phyloP scores from a whole-genome alignment of 2,888 invertebrate genomes.

The Leptarthrus brevirostris region DNA sequence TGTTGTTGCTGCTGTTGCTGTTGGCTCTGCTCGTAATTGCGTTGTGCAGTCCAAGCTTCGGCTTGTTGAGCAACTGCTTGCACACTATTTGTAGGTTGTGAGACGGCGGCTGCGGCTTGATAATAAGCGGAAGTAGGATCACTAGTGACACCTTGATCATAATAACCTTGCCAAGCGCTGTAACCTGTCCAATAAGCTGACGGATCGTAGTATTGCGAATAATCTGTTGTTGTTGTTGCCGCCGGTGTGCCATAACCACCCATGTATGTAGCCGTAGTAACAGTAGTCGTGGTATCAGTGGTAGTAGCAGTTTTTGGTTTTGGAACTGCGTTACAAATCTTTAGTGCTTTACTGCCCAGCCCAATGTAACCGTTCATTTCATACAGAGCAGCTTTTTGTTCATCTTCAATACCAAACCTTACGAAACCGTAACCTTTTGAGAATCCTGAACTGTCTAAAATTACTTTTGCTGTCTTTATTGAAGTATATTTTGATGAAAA shows the following conservation, averaged over 20 bases:
- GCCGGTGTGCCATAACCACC: conserved; percentile 58
- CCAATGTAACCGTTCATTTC: conserved; percentile 95
- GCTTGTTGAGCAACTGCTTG: conserved; percentile 66
- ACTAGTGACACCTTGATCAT: conserved; percentile 67
- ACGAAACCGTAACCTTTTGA: conserved; percentile 98
- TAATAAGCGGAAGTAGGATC: conserved; percentile 61
- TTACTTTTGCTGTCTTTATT: conserved; percentile 95
- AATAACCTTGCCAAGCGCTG: conserved; percentile 83
- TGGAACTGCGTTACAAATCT: conserved; percentile 93
- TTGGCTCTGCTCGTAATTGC: conserved; percentile 65
- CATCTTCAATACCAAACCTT: conserved; percentile 91
- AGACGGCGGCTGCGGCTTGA: conserved; percentile 66
- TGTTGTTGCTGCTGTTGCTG: conserved; percentile 60
- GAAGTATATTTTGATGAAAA: conserved; percentile 93
- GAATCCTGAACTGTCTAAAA: conserved; percentile 87
- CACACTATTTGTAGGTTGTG: conserved; percentile 56
- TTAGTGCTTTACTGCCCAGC: conserved; percentile 86
- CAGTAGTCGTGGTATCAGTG: conserved; percentile 64
- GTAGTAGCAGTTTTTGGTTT: conserved; percentile 76
- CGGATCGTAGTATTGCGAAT: conserved; percentile 85
- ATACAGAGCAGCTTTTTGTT: conserved; percentile 90
- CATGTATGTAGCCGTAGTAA: conserved; percentile 62
- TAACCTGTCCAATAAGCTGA: conserved; percentile 90
- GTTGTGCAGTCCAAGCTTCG: conserved; percentile 69
- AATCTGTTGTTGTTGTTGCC: conserved; percentile 67